Evolutionary conservation across 92 coral and sea anemone species (phyloP).

Genomic region (Epizoanthus scotinus): DNA sequence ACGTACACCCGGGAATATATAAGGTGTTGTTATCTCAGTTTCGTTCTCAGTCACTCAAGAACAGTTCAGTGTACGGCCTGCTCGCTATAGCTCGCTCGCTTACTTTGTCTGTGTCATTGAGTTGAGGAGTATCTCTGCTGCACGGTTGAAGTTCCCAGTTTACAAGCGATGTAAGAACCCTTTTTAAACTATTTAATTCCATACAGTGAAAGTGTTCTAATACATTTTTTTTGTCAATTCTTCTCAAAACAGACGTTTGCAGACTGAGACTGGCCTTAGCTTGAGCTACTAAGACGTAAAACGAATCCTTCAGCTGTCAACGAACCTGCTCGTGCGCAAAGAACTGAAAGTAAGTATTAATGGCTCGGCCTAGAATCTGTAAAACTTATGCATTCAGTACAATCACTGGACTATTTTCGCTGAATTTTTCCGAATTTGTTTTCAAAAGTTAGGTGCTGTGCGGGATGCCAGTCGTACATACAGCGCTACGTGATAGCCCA

Average conservation of each 20-base stretch:
- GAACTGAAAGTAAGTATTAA: background rate
- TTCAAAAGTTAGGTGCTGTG: too few species aligned
- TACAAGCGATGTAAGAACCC: slow-evolving; percentile 15
- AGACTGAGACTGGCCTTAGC: slow-evolving; percentile 14
- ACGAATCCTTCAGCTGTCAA: background rate
- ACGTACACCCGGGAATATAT: slow-evolving; percentile 11
- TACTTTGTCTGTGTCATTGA: background rate
- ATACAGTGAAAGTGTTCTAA: background rate
- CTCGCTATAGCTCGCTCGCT: background rate
- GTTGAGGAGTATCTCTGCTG: slow-evolving; percentile 8
- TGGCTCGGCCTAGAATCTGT: background rate
- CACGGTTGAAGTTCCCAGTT: slow-evolving; percentile 8
- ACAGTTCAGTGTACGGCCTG: background rate
- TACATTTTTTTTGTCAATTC: background rate
- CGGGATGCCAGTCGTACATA: too few species aligned
- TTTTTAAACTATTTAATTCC: background rate
- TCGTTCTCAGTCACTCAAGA: slow-evolving; percentile 11
- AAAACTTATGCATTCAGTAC: background rate
- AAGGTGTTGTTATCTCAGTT: background rate
- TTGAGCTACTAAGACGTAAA: slow-evolving; percentile 1
- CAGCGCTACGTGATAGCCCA: slow-evolving; percentile 14
- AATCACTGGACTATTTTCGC: background rate
- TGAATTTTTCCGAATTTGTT: background rate
- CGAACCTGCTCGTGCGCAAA: background rate
- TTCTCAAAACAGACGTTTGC: slow-evolving; percentile 30